These are phyloP conservation scores for Ophioninae sp. DNA, from an alignment of 2,888 invertebrate genomes.

Conservation along the genomic window DNA sequence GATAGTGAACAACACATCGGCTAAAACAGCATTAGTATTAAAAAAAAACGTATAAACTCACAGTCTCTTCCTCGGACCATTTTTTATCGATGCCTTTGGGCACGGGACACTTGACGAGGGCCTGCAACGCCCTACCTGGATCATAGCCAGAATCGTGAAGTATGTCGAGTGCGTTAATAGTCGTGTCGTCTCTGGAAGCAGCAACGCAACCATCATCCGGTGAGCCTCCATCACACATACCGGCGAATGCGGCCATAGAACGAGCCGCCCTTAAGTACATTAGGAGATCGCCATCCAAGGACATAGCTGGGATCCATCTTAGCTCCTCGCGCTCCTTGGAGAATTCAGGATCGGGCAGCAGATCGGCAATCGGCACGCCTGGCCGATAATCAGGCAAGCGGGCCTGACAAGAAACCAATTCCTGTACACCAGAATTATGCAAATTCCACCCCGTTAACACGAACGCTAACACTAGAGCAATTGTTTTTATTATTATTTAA, in stretches of 20 bases:
- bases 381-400: slow-evolving; percentile 84
- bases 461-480: slow-evolving; percentile 73
- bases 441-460: slow-evolving; percentile 76
- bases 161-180: slow-evolving; percentile 97
- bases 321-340: slow-evolving; percentile 90
- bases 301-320: slow-evolving; percentile 96
- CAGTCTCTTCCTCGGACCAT: slow-evolving; percentile 98
- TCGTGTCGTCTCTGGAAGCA: slow-evolving; percentile 98
- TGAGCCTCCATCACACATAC: slow-evolving; percentile 99
- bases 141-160: slow-evolving; percentile 98
- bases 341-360: slow-evolving; percentile 82
- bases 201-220: slow-evolving; percentile 98
- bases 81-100: slow-evolving; percentile 98
- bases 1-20: neutral
- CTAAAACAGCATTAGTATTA: neutral
- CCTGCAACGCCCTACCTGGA: slow-evolving; percentile 97
- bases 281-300: slow-evolving; percentile 96
- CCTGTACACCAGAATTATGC: slow-evolving; percentile 75
- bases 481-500: slow-evolving; percentile 66
- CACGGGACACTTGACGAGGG: slow-evolving; percentile 97
- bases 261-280: slow-evolving; percentile 98
- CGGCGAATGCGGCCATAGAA: slow-evolving; percentile 99
- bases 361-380: slow-evolving; percentile 79
- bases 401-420: slow-evolving; percentile 83
- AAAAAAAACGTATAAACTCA: slow-evolving; percentile 76